These are phyloP conservation scores for Polypterus bichir DNA, from an alignment of 2,113 vertebrate genomes.

Conservation along the genomic window DNA sequence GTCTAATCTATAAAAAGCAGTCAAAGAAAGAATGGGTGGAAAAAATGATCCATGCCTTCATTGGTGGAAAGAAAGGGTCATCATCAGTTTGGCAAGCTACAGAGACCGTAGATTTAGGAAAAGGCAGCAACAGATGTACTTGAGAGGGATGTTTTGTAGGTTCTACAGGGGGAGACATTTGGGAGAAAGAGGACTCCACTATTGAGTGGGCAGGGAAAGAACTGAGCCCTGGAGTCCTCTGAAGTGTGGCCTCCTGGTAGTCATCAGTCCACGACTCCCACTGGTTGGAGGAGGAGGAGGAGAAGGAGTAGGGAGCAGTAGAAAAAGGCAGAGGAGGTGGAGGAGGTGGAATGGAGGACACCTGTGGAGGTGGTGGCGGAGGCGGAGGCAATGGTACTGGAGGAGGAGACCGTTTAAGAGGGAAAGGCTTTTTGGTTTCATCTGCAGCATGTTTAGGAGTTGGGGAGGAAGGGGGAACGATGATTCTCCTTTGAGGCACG, in stretches of 20 bases:
- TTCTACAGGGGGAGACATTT: slow-evolving; percentile 13
- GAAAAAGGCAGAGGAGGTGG: slow-evolving; percentile 34
- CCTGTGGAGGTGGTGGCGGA: slow-evolving; percentile 18
- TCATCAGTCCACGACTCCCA: slow-evolving; percentile 30
- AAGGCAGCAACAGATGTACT: slow-evolving; percentile 14
- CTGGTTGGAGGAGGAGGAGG: slow-evolving; percentile 28
- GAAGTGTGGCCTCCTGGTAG: slow-evolving; percentile 27
- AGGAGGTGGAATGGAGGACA: slow-evolving; percentile 28
- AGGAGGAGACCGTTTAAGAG: slow-evolving; percentile 24
- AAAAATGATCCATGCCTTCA: slow-evolving; percentile 57
- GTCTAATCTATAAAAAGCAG: background rate
- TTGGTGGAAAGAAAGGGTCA: slow-evolving; percentile 55
- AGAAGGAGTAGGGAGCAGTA: slow-evolving; percentile 24
- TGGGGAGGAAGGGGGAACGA: slow-evolving; percentile 56
- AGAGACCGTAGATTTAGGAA: slow-evolving; percentile 58
- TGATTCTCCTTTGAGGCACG: slow-evolving; percentile 58
- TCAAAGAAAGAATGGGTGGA: slow-evolving; percentile 8
- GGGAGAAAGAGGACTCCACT: slow-evolving; percentile 11
- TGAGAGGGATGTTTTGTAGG: slow-evolving; percentile 5
- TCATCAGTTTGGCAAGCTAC: slow-evolving; percentile 86
- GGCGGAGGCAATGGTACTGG: slow-evolving; percentile 12
- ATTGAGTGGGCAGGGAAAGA: slow-evolving; percentile 12
- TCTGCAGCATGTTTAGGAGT: slow-evolving; percentile 24
- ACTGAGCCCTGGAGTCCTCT: slow-evolving; percentile 12
- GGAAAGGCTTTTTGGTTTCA: slow-evolving; percentile 27